Evolutionary conservation across 2,888 invertebrate genomes (phyloP).

Genomic region (Diplolepis rosae): DNA sequence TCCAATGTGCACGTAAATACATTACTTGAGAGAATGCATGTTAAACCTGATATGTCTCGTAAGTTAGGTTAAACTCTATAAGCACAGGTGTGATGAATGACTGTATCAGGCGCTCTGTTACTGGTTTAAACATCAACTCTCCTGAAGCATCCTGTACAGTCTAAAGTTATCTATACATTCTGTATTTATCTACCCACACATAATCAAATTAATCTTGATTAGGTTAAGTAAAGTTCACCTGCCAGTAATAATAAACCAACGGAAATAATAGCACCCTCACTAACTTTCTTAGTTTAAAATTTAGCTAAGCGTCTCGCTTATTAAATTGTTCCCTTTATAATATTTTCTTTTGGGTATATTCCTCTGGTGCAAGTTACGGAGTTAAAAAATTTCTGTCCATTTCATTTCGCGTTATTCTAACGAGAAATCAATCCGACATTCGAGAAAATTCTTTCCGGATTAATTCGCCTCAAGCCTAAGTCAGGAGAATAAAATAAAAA

Average conservation of each 20-base stretch:
- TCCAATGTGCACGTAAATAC: background rate
- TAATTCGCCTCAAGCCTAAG: no score
- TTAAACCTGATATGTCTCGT: conserved; percentile 33
- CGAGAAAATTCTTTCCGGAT: no score
- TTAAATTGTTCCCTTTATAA: no score
- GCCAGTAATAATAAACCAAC: background rate
- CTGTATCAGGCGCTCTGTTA: conserved; percentile 39
- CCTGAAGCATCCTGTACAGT: background rate
- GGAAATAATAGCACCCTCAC: background rate
- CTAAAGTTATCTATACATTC: background rate
- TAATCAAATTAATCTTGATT: conserved; percentile 6
- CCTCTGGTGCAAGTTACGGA: no score
- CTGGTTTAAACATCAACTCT: conserved; percentile 24
- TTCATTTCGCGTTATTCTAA: no score
- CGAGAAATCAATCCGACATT: no score
- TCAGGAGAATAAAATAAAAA: no score
- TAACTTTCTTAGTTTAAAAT: background rate
- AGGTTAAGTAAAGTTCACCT: background rate
- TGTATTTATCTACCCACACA: background rate
- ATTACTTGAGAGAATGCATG: conserved; percentile 16
- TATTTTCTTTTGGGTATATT: no score
- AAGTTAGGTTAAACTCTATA: conserved; percentile 36
- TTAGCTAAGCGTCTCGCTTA: no score
- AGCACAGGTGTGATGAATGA: conserved; percentile 41
- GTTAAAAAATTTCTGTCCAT: no score